Evolutionary conservation across 2,797 vertebrate species (phyloP).

Genomic region (Alca torda): DNA sequence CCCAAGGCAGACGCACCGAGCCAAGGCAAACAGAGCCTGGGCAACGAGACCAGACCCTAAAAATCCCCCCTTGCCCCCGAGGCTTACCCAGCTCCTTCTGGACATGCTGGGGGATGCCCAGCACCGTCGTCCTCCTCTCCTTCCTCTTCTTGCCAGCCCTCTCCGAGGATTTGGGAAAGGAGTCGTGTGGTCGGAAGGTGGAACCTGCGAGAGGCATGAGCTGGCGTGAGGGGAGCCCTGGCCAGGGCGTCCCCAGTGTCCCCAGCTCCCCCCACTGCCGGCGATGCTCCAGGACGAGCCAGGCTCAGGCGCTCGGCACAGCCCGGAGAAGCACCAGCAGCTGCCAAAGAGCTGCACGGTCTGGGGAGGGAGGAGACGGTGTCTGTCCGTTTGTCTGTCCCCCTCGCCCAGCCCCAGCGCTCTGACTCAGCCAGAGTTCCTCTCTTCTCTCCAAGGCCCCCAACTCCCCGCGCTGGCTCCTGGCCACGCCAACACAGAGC

Average conservation of each 20-base stretch:
- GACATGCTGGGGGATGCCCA: constrained; percentile 94
- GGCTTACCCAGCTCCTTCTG: constrained; percentile 91
- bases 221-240: rapidly evolving
- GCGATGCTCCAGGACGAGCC: neutral
- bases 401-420: neutral
- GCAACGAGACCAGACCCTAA: neutral
- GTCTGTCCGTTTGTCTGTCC: neutral
- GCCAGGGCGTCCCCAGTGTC: neutral
- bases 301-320: neutral
- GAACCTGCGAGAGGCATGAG: constrained; percentile 59
- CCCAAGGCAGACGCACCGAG: rapidly evolving
- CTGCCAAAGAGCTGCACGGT: neutral
- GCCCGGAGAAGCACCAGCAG: neutral
- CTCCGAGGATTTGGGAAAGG: constrained; percentile 73
- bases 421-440: constrained; percentile 20
- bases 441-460: neutral
- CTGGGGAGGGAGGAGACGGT: neutral
- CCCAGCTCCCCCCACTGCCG: neutral
- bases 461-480: rapidly evolving
- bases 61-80: rapidly evolving
- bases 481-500: neutral
- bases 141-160: constrained; percentile 82
- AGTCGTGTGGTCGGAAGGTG: constrained; percentile 81
- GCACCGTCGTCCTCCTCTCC: constrained; percentile 90
- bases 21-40: neutral